A percentile compares a stretch with the other conserved stretches of the same genome.
Evolutionary conservation across 1,140 invertebrate species (phyloP).

Genomic region (Zophobas atratus): DNA sequence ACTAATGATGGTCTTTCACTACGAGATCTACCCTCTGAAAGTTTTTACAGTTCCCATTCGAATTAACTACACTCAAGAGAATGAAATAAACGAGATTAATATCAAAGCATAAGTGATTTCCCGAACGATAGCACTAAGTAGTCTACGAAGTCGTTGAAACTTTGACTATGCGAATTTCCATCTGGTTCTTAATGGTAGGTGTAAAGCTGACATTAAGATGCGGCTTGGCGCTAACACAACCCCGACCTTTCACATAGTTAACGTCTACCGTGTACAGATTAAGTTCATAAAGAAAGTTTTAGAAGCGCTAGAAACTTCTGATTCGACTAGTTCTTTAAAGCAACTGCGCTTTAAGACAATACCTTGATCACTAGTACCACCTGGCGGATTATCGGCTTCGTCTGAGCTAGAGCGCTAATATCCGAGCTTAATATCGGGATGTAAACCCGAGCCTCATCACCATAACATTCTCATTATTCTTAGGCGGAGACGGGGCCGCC

Average conservation of each 20-base stretch:
- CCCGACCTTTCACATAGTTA: constrained; percentile 4
- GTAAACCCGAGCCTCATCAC: constrained; percentile 63
- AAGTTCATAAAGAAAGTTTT: too few relatives aligned
- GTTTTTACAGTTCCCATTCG: constrained; percentile 1
- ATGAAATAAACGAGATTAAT: constrained; percentile 9
- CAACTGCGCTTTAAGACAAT: constrained; percentile 49
- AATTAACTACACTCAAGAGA: background rate
- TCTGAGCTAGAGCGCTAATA: constrained; percentile 58
- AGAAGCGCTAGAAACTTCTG: too few relatives aligned
- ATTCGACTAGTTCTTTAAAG: constrained; percentile 1
- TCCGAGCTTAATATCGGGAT: constrained; percentile 63
- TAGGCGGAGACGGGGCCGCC: constrained; percentile 49
- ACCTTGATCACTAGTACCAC: constrained; percentile 54
- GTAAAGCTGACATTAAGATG: constrained; percentile 7
- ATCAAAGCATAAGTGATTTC: constrained; percentile 27
- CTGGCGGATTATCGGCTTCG: constrained; percentile 57
- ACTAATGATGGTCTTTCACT: background rate
- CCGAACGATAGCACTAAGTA: constrained; percentile 23
- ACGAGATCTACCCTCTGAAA: background rate
- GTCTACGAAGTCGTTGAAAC: constrained; percentile 23
- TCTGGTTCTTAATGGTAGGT: constrained; percentile 29
- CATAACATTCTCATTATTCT: constrained; percentile 67
- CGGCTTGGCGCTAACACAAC: background rate
- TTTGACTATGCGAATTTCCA: background rate
- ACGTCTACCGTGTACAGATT: background rate